Percentiles rank a stretch among this genome's conserved stretches.
Conservation (phyloP, 2,888 invertebrate genomes). For the Drosophila maculinotata region DNA sequence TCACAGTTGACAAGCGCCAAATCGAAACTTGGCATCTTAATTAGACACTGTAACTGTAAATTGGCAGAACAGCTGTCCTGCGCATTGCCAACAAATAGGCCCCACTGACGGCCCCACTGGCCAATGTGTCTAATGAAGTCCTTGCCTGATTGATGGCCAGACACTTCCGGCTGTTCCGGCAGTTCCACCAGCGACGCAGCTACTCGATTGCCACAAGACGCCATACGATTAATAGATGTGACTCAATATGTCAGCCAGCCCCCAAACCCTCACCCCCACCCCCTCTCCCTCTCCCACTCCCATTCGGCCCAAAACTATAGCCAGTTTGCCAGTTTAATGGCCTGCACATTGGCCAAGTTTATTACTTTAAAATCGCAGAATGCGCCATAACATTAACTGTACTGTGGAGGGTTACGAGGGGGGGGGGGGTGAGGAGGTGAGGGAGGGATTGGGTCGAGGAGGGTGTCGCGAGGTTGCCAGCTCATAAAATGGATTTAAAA, state of each 20-base stretch:
- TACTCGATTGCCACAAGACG: conserved; percentile 28
- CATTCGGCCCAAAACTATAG: conserved; percentile 57
- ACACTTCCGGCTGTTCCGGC: conserved; percentile 58
- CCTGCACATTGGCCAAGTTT: conserved; percentile 65
- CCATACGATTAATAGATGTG: conserved; percentile 71
- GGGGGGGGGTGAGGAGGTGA: background rate
- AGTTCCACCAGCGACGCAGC: conserved; percentile 7
- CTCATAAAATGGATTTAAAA: conserved; percentile 76
- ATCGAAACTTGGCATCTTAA: conserved; percentile 65
- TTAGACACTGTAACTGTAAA: conserved; percentile 55
- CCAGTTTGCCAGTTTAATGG: conserved; percentile 53
- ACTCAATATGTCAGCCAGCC: conserved; percentile 64
- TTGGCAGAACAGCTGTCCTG: conserved; percentile 50
- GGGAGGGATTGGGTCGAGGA: background rate
- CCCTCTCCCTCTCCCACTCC: too few species aligned
- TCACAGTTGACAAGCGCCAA: conserved; percentile 34
- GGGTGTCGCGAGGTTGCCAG: conserved; percentile 50
- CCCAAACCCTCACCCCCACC: too few species aligned
- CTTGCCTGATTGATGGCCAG: conserved; percentile 68
- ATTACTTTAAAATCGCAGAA: conserved; percentile 75
- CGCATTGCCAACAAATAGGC: conserved; percentile 27
- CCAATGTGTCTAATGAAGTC: conserved; percentile 74
- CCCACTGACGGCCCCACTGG: conserved; percentile 10
- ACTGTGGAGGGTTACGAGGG: conserved; percentile 14
- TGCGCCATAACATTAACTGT: conserved; percentile 62